These are phyloP conservation scores for Ambastaia sidthimunki DNA, from an alignment of 2,797 vertebrate species.

Conservation along the genomic window DNA sequence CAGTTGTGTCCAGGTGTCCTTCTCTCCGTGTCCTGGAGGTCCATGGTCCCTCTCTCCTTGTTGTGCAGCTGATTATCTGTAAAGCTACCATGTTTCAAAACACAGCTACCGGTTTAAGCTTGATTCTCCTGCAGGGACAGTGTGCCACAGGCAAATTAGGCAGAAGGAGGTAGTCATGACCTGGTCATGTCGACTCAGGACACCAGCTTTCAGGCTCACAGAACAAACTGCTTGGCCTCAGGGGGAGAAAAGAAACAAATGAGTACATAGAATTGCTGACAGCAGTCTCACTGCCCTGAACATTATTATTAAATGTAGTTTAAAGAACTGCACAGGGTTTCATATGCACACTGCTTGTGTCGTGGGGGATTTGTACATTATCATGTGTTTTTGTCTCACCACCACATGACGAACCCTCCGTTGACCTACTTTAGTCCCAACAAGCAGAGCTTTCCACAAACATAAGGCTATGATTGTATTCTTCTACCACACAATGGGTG, in stretches of 20 bases:
- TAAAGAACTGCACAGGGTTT: neutral
- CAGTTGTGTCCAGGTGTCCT: too few species aligned
- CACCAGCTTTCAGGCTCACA: conserved; percentile 11
- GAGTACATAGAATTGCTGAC: neutral
- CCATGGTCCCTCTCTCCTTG: too few species aligned
- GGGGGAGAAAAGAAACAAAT: conserved; percentile 10
- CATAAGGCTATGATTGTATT: neutral
- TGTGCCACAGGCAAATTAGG: conserved; percentile 38
- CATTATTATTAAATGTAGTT: neutral
- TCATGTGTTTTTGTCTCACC: conserved; percentile 29
- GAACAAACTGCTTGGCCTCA: conserved; percentile 41
- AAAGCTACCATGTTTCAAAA: neutral
- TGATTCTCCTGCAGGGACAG: neutral
- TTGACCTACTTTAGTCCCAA: conserved; percentile 59
- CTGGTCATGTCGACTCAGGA: conserved; percentile 45
- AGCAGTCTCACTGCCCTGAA: neutral
- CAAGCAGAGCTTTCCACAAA: conserved; percentile 44
- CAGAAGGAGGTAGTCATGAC: conserved; percentile 38
- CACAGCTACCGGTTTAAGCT: neutral
- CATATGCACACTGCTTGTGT: neutral
- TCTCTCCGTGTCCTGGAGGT: too few species aligned
- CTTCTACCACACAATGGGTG: conserved; percentile 15
- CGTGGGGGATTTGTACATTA: conserved; percentile 5
- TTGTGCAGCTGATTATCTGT: too few species aligned
- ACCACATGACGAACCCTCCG: conserved; percentile 46